Evolutionary conservation across 2,113 vertebrate species (phyloP), one percentile per base, ranked within the genome.

Genomic region (Colinus virginianus): DNA sequence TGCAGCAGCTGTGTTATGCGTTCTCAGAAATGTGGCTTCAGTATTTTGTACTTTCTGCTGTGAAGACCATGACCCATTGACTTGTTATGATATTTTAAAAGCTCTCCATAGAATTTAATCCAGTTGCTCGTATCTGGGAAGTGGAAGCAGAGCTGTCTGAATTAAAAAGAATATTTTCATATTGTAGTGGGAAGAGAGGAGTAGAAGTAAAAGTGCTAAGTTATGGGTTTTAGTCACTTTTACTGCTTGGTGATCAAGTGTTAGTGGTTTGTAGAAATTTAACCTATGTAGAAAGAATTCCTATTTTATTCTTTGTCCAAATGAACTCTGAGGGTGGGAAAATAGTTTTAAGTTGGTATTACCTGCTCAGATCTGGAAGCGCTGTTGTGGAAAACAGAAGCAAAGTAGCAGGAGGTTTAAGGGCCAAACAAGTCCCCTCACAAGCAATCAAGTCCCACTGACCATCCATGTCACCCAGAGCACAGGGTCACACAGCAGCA

Each of bases 41-140:
- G 21, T 2, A 1, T 42, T 72, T 87, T 79, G 79, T 14, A 9
- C 22, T 85, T 77, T 83, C 34, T 81, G 36, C 45, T 91, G 55
- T 79, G 85, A 95, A 95, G 90, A 88, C 88, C 1, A 1, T 96
- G 96, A 91, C 90, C 88, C 36, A 36, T 61, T 94, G 92, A 78
- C 84, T 90, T 90, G 56, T 71, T 90, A 84, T 26, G 58, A 90
- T 71, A 78, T 91, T 91, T 89, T 75, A 74, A 94, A 93, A 93
- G 77, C 48, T 93, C 74, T 92, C 87, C 30, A 6, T 61, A 94
- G 78, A 92, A 87, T 96, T 89, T 67, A 82, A 93, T 87, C 46
- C 84, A 92, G 84, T 94, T 92, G 38, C 77, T 85, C 84, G 68
- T 89, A 93, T 91, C 78, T 94, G 94, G 81, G 94, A 92, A 95